These are phyloP conservation scores for Daubentonia madagascariensis DNA, from an alignment of 2,113 vertebrate species.

Conservation along the genomic window DNA sequence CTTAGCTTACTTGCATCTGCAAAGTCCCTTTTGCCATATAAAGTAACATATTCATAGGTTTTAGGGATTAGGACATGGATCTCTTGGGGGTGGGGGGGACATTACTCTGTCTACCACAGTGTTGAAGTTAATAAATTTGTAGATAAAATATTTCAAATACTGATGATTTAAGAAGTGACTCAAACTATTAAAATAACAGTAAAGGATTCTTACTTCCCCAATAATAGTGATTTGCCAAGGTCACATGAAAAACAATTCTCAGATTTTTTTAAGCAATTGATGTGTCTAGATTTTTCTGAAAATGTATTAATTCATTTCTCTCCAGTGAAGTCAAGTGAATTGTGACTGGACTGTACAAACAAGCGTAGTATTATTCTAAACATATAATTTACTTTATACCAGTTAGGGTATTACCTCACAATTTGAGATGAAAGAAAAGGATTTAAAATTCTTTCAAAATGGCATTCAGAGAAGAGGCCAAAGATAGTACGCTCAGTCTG, in stretches of 20 bases:
- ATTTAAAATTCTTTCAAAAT: constrained; percentile 25
- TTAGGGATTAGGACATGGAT: neutral
- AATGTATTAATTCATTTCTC: neutral
- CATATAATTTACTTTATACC: neutral
- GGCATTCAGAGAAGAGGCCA: neutral
- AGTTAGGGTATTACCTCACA: neutral
- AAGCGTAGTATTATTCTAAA: neutral
- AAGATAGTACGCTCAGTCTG: neutral
- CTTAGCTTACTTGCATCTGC: neutral
- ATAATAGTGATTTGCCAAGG: neutral
- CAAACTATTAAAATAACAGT: neutral
- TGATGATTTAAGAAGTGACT: neutral
- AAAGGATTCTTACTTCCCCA: neutral
- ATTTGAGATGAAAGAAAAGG: neutral
- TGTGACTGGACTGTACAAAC: neutral
- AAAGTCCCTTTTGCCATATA: neutral
- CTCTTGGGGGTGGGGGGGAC: neutral
- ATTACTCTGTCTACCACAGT: neutral
- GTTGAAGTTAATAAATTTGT: neutral
- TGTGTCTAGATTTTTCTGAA: neutral
- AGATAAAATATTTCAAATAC: neutral
- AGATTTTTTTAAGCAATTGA: neutral
- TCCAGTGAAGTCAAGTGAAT: neutral
- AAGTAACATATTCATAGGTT: neutral
- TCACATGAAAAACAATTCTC: neutral